Evolutionary conservation across 2,888 invertebrate genomes (phyloP).

Genomic region (Stramonita haemastoma): DNA sequence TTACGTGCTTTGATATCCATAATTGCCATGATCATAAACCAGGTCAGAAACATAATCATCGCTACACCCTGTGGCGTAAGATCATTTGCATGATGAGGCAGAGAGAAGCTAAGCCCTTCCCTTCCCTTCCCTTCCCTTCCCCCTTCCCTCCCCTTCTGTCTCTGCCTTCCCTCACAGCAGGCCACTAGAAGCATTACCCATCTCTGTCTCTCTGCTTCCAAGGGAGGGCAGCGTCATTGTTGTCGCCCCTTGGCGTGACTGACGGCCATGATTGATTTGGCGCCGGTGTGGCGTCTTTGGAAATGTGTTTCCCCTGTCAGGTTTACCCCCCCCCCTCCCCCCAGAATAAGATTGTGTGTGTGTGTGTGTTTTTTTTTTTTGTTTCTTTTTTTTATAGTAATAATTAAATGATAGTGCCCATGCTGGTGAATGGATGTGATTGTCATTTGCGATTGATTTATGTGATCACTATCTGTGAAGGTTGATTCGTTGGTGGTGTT

Average conservation of each 20-base stretch:
- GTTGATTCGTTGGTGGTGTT: no score
- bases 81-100: background rate
- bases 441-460: no score
- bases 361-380: background rate
- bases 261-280: slow-evolving; percentile 1
- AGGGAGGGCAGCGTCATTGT: background rate
- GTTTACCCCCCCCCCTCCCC: background rate
- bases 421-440: no score
- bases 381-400: background rate
- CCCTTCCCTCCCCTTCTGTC: background rate
- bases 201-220: background rate
- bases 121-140: background rate
- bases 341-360: background rate
- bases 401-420: no score
- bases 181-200: background rate
- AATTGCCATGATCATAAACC: background rate
- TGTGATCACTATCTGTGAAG: no score
- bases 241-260: background rate
- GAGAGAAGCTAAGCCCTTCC: background rate
- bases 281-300: background rate
- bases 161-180: background rate
- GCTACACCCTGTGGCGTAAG: background rate
- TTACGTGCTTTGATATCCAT: background rate
- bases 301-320: background rate
- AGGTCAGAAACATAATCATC: background rate